Conservation (phyloP, 2,888 invertebrate genomes). For the Apodemia duryi region DNA sequence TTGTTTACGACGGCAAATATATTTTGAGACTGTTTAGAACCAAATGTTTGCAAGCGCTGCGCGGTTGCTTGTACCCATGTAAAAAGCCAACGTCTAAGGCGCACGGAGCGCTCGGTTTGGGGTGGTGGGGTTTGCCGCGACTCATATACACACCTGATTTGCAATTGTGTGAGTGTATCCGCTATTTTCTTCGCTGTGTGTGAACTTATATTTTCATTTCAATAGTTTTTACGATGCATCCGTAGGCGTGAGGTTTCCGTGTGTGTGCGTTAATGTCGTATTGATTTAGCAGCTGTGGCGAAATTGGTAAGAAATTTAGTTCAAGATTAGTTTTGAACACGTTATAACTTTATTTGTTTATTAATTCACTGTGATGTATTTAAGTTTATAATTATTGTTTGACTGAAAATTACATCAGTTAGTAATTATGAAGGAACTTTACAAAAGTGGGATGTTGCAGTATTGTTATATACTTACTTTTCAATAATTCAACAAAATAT, state of each 20-base stretch:
- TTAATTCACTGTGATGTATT: background rate
- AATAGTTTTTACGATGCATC: slow-evolving; percentile 72
- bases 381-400: background rate
- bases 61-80: slow-evolving; percentile 68
- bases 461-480: too few species aligned
- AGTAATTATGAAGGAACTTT: background rate
- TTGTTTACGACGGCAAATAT: slow-evolving; percentile 5
- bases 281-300: slow-evolving; percentile 60
- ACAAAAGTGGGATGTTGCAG: background rate
- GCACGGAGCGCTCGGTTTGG: slow-evolving; percentile 42
- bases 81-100: slow-evolving; percentile 79
- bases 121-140: slow-evolving; percentile 41
- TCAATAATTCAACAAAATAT: too few species aligned
- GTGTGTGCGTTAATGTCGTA: slow-evolving; percentile 76
- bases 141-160: slow-evolving; percentile 53
- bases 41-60: slow-evolving; percentile 52
- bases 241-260: slow-evolving; percentile 49
- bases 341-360: slow-evolving; percentile 18
- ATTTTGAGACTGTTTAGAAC: slow-evolving; percentile 24
- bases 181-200: slow-evolving; percentile 40
- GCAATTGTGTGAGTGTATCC: slow-evolving; percentile 44
- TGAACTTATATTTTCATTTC: slow-evolving; percentile 74
- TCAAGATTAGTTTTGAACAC: slow-evolving; percentile 40
- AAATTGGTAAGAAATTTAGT: slow-evolving; percentile 66
- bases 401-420: background rate